Percentiles rank a stretch among this genome's conserved stretches.
These are phyloP conservation scores for Ptychobarbus kaznakovi DNA, from an alignment of 2,797 vertebrate species.

Conservation along the genomic window DNA sequence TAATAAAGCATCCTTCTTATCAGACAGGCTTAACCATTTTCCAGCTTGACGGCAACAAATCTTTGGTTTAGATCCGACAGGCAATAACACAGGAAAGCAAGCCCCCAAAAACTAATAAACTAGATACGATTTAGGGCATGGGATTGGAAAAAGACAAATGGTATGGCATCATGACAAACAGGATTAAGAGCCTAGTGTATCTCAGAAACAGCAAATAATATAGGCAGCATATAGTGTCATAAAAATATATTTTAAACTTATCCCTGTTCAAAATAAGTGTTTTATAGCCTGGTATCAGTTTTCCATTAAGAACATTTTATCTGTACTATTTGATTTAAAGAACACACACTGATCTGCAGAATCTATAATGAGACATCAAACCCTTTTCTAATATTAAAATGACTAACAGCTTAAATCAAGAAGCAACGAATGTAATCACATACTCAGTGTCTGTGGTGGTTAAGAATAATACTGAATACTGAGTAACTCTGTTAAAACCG, in stretches of 20 bases:
- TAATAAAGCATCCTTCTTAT: background rate
- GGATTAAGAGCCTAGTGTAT: background rate
- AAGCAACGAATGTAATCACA: background rate
- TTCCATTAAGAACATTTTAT: background rate
- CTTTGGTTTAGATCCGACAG: background rate
- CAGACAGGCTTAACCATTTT: background rate
- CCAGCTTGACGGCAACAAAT: background rate
- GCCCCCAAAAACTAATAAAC: background rate
- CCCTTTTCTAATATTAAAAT: background rate
- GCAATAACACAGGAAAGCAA: slow-evolving; percentile 3
- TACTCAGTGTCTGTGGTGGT: background rate
- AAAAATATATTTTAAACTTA: background rate
- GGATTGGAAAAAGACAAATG: background rate
- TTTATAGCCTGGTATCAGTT: background rate
- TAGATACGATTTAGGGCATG: background rate
- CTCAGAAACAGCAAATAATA: slow-evolving; percentile 4
- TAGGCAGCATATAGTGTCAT: background rate
- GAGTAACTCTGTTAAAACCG: background rate
- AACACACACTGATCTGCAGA: background rate
- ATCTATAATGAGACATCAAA: background rate
- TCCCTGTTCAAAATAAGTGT: background rate
- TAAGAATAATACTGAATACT: background rate
- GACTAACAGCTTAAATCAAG: background rate
- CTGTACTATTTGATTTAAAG: background rate
- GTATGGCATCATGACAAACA: background rate